Conservation (phyloP, 2,888 invertebrate genomes). For the Phania funesta region DNA sequence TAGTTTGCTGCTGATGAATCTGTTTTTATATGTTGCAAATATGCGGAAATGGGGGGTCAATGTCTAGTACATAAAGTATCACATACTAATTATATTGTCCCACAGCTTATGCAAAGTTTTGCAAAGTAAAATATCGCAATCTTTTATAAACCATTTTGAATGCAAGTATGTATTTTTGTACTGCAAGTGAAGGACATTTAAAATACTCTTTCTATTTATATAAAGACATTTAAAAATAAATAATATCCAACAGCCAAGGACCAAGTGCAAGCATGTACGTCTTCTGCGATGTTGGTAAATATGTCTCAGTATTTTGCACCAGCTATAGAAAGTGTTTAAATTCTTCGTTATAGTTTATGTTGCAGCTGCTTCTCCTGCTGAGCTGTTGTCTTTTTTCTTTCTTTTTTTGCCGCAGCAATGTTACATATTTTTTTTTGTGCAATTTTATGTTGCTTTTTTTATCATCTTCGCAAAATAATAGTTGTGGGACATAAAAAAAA, state of each 20-base stretch:
- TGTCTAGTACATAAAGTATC: too few species aligned
- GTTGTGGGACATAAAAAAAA: slow-evolving; percentile 66
- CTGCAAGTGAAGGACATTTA: slow-evolving; percentile 7
- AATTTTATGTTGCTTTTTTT: slow-evolving; percentile 7
- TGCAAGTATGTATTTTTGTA: background rate
- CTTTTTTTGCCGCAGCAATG: background rate
- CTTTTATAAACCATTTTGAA: too few species aligned
- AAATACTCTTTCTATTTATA: background rate
- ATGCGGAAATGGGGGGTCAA: too few species aligned
- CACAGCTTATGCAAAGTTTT: too few species aligned
- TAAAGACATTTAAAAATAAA: background rate
- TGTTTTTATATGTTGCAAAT: too few species aligned
- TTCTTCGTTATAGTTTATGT: slow-evolving; percentile 39
- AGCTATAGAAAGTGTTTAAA: slow-evolving; percentile 56
- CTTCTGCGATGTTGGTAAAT: slow-evolving; percentile 16
- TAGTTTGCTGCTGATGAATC: too few species aligned
- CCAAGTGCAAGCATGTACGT: slow-evolving; percentile 32
- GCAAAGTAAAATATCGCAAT: too few species aligned
- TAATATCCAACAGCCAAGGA: slow-evolving; percentile 22
- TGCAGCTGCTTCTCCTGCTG: slow-evolving; percentile 23
- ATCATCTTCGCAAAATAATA: slow-evolving; percentile 43
- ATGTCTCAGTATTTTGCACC: slow-evolving; percentile 21
- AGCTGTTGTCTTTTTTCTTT: slow-evolving; percentile 16
- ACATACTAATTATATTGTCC: too few species aligned
- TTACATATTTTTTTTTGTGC: background rate